Evolutionary conservation across 2,113 vertebrate species (phyloP).

Genomic region (Salvator merianae): DNA sequence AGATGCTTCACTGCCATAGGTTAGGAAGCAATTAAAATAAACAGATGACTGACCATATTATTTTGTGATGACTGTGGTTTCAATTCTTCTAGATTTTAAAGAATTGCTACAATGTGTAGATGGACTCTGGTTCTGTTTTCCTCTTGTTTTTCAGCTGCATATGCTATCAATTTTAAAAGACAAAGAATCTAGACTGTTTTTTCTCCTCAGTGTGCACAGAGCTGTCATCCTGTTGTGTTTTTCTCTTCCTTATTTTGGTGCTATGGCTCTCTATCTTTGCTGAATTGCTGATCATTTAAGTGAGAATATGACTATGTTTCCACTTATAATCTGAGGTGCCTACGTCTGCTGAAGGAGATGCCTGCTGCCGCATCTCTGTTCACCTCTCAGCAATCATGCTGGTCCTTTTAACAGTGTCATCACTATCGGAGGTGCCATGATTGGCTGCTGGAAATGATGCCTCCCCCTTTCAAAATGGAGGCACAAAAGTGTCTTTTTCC

Average conservation of each 20-base stretch:
- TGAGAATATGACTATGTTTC: too few species aligned
- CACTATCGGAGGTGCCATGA: too few species aligned
- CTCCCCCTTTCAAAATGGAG: too few species aligned
- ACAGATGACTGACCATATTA: background rate
- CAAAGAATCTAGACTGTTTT: background rate
- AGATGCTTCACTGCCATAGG: background rate
- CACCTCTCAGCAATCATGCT: too few species aligned
- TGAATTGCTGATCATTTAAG: background rate
- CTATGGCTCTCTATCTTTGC: background rate
- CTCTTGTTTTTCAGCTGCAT: background rate
- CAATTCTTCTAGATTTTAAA: background rate
- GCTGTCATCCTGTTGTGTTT: background rate
- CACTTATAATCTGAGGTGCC: too few species aligned
- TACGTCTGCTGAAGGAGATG: too few species aligned
- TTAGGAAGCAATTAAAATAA: constrained; percentile 9
- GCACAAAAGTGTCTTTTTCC: too few species aligned
- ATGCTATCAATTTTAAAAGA: background rate
- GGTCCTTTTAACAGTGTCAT: too few species aligned
- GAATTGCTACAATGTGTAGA: background rate
- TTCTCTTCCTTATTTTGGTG: background rate
- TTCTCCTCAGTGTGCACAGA: background rate
- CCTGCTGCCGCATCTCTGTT: too few species aligned
- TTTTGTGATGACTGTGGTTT: background rate
- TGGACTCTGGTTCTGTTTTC: background rate
- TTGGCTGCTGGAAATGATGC: too few species aligned